Conservation (phyloP, 2,888 invertebrate species). For the Mystacides longicornis region DNA sequence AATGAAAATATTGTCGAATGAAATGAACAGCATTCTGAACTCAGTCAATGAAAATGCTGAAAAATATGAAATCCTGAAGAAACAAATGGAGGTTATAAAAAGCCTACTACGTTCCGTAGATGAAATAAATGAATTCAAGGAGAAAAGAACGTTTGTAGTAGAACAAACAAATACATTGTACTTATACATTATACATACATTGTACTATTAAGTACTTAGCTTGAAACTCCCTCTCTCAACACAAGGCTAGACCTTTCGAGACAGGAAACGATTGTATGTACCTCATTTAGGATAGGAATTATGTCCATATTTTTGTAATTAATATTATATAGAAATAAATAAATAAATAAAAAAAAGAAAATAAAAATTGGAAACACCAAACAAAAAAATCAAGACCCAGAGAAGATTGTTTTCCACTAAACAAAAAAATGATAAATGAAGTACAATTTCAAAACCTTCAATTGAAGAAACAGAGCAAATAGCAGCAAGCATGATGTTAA, state of each 20-base stretch:
- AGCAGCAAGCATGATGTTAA: constrained; percentile 2
- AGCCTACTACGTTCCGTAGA: background rate
- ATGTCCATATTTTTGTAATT: too few relatives aligned
- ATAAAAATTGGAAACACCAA: constrained; percentile 2
- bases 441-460: background rate
- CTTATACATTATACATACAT: too few relatives aligned
- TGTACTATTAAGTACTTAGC: too few relatives aligned
- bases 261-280: too few relatives aligned
- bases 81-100: background rate
- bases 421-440: background rate
- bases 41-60: background rate
- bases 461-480: constrained; percentile 1
- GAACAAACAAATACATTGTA: background rate
- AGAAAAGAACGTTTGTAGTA: background rate
- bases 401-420: background rate
- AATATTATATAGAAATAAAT: too few relatives aligned
- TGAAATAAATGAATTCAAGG: background rate
- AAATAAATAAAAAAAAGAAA: too few relatives aligned
- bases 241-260: too few relatives aligned
- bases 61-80: background rate
- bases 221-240: too few relatives aligned
- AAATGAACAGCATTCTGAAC: background rate
- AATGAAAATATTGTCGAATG: background rate
- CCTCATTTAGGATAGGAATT: too few relatives aligned
- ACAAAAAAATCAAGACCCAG: background rate